Conservation (phyloP, 2,888 invertebrate species). For the Limnephilus marmoratus region DNA sequence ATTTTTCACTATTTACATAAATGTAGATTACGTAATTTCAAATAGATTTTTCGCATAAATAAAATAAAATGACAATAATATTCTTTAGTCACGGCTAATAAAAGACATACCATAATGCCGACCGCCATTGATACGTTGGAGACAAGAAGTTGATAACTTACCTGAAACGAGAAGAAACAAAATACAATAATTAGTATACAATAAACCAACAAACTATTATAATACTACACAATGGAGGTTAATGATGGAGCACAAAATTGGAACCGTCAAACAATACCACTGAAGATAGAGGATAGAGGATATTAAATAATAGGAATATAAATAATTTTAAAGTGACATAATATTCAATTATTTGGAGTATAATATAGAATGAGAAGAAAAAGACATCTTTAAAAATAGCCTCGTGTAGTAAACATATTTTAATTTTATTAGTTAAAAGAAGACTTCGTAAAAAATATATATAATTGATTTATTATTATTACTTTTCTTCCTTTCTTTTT, state of each 20-base stretch:
- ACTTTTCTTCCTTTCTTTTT: too few species aligned
- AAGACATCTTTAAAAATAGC: too few species aligned
- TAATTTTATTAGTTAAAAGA: too few species aligned
- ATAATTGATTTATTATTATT: too few species aligned
- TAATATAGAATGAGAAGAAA: too few species aligned
- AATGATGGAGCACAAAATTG: not conserved
- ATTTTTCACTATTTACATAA: too few species aligned
- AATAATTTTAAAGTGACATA: too few species aligned
- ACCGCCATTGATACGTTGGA: not conserved
- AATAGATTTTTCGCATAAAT: too few species aligned
- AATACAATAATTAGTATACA: slow-evolving; percentile 13
- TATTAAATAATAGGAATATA: not conserved
- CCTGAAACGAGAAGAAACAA: slow-evolving; percentile 5
- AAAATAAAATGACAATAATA: not conserved
- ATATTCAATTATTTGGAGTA: too few species aligned
- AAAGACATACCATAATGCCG: not conserved
- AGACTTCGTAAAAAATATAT: too few species aligned
- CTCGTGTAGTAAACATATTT: too few species aligned
- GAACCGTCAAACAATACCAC: not conserved
- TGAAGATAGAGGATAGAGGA: not conserved
- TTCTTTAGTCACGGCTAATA: not conserved
- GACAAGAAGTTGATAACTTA: slow-evolving; percentile 4
- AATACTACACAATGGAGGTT: not conserved
- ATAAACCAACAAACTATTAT: not conserved
- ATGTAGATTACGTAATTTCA: too few species aligned